phyloP scores from a whole-genome alignment of 2,113 vertebrate genomes.

The Sinosuthora webbiana region DNA sequence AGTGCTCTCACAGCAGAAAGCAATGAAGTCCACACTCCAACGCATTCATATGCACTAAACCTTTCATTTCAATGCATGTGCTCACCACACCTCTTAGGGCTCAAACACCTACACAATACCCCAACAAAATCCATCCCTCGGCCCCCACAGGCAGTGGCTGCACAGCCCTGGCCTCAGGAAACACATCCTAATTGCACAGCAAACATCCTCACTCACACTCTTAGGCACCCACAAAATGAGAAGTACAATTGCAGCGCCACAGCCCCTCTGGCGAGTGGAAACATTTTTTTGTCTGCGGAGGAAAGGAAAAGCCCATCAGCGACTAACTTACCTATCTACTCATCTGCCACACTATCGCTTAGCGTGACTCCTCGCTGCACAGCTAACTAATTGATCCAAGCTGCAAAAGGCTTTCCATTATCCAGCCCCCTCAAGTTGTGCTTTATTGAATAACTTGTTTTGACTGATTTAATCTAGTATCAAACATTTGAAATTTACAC shows the following conservation, averaged over 20 bases:
- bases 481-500: background rate
- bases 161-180: background rate
- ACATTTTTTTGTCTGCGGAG: background rate
- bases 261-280: background rate
- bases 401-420: background rate
- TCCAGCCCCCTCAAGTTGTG: background rate
- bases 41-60: background rate
- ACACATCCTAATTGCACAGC: background rate
- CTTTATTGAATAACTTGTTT: background rate
- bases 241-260: background rate
- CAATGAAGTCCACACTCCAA: background rate
- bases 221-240: background rate
- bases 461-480: background rate
- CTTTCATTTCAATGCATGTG: background rate
- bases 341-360: background rate
- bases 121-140: background rate
- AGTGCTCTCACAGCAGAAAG: background rate
- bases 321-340: background rate
- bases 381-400: background rate
- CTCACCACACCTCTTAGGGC: background rate
- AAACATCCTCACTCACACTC: background rate
- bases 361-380: background rate
- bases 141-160: background rate
- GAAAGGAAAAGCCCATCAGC: slow-evolving; percentile 16
- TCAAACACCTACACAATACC: background rate